Conservation (phyloP, 1,140 invertebrate genomes). For the Colletes gigas region DNA sequence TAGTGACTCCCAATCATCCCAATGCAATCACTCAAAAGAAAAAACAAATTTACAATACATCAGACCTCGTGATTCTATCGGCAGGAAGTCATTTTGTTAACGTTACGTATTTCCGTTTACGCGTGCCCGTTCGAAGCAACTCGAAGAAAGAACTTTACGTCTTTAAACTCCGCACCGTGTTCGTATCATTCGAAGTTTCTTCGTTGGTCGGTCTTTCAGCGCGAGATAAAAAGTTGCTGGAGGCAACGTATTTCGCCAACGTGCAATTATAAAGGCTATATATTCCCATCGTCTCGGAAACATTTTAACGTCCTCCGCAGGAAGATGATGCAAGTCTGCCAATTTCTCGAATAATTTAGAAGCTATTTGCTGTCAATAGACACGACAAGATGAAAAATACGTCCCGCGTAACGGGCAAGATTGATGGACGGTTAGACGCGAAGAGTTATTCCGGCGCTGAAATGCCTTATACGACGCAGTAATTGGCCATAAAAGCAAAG, state of each 20-base stretch:
- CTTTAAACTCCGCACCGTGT: no score
- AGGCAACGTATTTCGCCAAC: not conserved
- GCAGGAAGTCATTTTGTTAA: no score
- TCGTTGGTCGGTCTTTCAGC: not conserved
- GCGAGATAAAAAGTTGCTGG: not conserved
- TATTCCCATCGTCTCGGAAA: not conserved
- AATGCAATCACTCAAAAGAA: no score
- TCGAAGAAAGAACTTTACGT: no score
- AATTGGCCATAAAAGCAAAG: slow-evolving; percentile 28
- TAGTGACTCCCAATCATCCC: no score
- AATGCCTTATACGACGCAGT: not conserved
- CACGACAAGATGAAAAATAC: not conserved
- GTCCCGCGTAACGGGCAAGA: not conserved
- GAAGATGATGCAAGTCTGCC: not conserved
- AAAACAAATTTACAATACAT: no score
- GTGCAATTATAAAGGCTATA: not conserved
- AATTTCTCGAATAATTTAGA: not conserved
- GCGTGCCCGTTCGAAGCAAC: no score
- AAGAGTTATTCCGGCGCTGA: not conserved
- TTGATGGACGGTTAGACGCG: not conserved
- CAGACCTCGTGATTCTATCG: no score
- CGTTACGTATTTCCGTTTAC: no score
- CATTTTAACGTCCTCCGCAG: not conserved
- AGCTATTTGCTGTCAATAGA: not conserved
- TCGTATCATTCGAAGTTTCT: not conserved